phyloP scores from a whole-genome alignment of 2,113 vertebrate species.

The Anolis sagrei region DNA sequence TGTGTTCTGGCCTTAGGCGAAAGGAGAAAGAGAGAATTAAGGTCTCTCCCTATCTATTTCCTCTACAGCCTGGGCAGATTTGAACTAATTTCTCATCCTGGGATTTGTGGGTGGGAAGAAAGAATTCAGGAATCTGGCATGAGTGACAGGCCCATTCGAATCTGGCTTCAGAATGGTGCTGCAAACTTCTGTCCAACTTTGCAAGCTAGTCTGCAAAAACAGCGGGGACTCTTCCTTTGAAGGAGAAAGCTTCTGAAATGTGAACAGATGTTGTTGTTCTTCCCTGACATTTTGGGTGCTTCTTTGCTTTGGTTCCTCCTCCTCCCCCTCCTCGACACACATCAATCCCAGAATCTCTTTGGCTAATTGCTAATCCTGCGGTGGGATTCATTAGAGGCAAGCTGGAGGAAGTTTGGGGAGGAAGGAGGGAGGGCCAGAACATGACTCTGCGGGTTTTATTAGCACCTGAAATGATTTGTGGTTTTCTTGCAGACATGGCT shows the following conservation, averaged over 20 bases:
- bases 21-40: no score
- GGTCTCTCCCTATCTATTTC: no score
- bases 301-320: fast-evolving
- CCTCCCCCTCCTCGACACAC: slow-evolving; percentile 13
- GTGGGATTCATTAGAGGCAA: slow-evolving; percentile 9
- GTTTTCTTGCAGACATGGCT: slow-evolving; percentile 30
- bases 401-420: slow-evolving; percentile 35
- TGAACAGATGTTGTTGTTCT: slow-evolving; percentile 44
- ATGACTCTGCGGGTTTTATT: slow-evolving; percentile 37
- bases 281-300: background rate
- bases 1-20: no score
- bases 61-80: no score
- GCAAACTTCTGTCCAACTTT: background rate
- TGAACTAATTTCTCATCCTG: no score
- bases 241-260: slow-evolving; percentile 32
- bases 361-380: slow-evolving; percentile 40
- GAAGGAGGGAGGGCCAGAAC: slow-evolving; percentile 30
- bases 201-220: background rate
- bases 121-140: no score
- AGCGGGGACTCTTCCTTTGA: slow-evolving; percentile 12
- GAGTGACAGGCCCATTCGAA: no score
- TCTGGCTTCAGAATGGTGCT: background rate
- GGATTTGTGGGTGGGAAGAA: no score
- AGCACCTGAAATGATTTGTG: slow-evolving; percentile 39
- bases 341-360: slow-evolving; percentile 27